Conservation (phyloP, 1,140 invertebrate species). For the Triops longicaudatus region DNA sequence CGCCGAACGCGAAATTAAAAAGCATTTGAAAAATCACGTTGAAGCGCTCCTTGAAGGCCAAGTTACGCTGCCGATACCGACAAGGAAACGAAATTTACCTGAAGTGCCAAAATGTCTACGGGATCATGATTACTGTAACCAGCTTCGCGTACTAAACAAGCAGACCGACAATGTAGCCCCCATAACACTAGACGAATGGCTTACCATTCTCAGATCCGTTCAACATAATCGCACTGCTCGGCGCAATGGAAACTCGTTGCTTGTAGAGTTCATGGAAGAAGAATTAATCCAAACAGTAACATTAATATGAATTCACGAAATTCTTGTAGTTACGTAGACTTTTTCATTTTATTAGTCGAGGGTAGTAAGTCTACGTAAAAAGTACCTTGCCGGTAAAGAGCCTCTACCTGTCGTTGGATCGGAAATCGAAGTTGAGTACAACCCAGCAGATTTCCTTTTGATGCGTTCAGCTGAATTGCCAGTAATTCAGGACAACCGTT, state of each 20-base stretch:
- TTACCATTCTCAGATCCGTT: not conserved
- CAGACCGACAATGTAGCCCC: not conserved
- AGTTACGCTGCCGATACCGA: not conserved
- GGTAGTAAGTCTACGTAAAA: not conserved
- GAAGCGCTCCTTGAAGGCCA: conserved; percentile 32
- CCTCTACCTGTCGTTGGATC: conserved; percentile 21
- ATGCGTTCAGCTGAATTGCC: conserved; percentile 26
- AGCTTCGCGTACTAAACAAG: not conserved
- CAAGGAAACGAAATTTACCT: not conserved
- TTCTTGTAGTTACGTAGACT: no score
- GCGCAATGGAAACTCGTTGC: not conserved
- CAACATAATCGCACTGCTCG: not conserved
- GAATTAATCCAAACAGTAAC: not conserved
- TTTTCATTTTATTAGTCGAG: no score
- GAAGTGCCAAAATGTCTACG: not conserved
- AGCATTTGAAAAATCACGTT: conserved; percentile 46
- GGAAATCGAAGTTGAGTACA: conserved; percentile 27
- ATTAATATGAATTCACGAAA: no score
- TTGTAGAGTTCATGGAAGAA: not conserved
- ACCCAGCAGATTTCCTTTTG: conserved; percentile 25
- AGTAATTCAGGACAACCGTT: conserved; percentile 22
- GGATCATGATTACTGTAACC: not conserved
- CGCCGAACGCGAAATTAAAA: conserved; percentile 47
- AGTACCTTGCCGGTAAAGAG: not conserved
- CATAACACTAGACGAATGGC: not conserved